Evolutionary conservation across 2,113 vertebrate species (phyloP).

Genomic region (Protomyctophum bolini): DNA sequence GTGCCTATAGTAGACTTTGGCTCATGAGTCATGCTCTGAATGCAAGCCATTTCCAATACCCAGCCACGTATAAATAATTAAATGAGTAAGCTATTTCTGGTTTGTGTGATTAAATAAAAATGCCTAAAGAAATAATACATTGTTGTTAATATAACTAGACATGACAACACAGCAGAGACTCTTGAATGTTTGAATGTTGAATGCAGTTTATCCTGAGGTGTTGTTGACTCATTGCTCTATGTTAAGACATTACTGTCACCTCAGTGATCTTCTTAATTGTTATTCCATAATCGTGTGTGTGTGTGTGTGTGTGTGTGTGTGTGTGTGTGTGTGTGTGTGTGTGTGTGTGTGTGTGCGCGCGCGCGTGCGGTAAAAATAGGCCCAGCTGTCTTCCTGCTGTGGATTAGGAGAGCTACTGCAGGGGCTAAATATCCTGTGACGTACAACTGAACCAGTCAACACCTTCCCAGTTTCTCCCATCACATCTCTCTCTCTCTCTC

Average conservation of each 20-base stretch:
- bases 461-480: slow-evolving; percentile 16
- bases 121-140: slow-evolving; percentile 2
- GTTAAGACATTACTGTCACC: slow-evolving; percentile 15
- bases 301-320: background rate
- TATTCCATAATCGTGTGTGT: background rate
- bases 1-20: no score
- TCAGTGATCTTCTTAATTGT: background rate
- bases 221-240: slow-evolving; percentile 19
- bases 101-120: background rate
- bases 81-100: no score
- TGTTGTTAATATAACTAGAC: background rate
- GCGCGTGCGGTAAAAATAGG: slow-evolving; percentile 58
- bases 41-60: background rate
- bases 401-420: slow-evolving; percentile 52
- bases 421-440: slow-evolving; percentile 48
- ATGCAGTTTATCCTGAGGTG: slow-evolving; percentile 19
- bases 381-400: slow-evolving; percentile 61
- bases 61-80: no score
- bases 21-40: no score
- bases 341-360: slow-evolving; percentile 2
- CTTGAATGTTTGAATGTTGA: background rate
- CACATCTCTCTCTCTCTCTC: background rate
- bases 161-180: slow-evolving; percentile 8
- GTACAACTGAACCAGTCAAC: slow-evolving; percentile 44
- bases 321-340: background rate